These are phyloP conservation scores for Hypsopygia costalis DNA, from an alignment of 2,888 invertebrate species.

Conservation along the genomic window DNA sequence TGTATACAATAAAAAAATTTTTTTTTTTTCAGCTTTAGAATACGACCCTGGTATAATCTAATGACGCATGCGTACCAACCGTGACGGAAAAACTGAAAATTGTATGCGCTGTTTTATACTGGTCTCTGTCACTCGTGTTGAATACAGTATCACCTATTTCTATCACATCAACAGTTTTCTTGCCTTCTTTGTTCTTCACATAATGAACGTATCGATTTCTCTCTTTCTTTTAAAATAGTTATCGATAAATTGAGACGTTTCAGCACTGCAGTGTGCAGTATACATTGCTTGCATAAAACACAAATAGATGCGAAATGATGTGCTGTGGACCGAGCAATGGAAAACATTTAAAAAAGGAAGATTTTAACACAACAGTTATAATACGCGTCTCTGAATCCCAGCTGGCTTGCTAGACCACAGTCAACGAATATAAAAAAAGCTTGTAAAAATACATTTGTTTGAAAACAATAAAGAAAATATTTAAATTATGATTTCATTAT, in stretches of 20 bases:
- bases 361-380: neutral
- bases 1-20: too few species aligned
- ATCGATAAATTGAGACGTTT: slow-evolving; percentile 43
- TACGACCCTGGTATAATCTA: slow-evolving; percentile 45
- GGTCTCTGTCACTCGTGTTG: slow-evolving; percentile 40
- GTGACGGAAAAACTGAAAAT: slow-evolving; percentile 42
- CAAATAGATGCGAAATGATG: neutral
- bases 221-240: slow-evolving; percentile 43
- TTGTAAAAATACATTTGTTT: too few species aligned
- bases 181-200: slow-evolving; percentile 31
- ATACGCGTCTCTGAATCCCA: too few species aligned
- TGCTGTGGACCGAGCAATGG: slow-evolving; percentile 8
- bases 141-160: slow-evolving; percentile 22
- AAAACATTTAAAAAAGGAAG: neutral
- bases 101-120: slow-evolving; percentile 47
- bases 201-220: slow-evolving; percentile 19
- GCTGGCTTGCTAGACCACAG: too few species aligned
- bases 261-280: slow-evolving; percentile 20
- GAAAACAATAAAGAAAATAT: too few species aligned
- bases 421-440: too few species aligned
- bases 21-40: neutral
- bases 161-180: slow-evolving; percentile 47
- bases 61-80: slow-evolving; percentile 77
- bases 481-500: too few species aligned
- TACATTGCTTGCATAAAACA: slow-evolving; percentile 34